Conservation (phyloP, 2,113 vertebrate genomes). For the Chiloscyllium plagiosum region DNA sequence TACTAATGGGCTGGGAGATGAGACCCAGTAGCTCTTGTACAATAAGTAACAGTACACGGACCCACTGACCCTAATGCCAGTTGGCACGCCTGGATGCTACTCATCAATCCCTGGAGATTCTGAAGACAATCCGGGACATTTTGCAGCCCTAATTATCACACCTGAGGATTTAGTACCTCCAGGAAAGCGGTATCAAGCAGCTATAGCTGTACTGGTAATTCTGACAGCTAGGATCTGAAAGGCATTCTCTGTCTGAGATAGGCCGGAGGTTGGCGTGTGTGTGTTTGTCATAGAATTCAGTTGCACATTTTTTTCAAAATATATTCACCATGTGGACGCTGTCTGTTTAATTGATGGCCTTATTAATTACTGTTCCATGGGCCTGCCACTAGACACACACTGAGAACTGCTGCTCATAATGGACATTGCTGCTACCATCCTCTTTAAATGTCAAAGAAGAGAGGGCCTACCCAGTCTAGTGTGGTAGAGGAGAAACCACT, state of each 20-base stretch:
- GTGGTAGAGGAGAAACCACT: too few species aligned
- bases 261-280: too few species aligned
- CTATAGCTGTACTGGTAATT: background rate
- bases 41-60: background rate
- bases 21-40: background rate
- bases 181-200: background rate
- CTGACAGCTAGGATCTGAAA: background rate
- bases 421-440: too few species aligned
- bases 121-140: background rate
- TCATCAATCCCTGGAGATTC: background rate
- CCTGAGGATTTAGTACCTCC: background rate
- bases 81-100: background rate
- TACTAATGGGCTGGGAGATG: background rate
- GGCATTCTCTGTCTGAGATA: too few species aligned
- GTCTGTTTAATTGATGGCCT: background rate
- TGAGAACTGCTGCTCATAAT: too few species aligned
- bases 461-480: too few species aligned
- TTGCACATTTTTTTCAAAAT: background rate
- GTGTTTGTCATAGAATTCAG: background rate
- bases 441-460: too few species aligned
- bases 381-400: too few species aligned
- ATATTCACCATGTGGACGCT: background rate
- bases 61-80: background rate
- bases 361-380: too few species aligned
- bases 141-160: background rate